Evolutionary conservation across 2,113 vertebrate species (phyloP).

Genomic region (Marcusenius ussheri): DNA sequence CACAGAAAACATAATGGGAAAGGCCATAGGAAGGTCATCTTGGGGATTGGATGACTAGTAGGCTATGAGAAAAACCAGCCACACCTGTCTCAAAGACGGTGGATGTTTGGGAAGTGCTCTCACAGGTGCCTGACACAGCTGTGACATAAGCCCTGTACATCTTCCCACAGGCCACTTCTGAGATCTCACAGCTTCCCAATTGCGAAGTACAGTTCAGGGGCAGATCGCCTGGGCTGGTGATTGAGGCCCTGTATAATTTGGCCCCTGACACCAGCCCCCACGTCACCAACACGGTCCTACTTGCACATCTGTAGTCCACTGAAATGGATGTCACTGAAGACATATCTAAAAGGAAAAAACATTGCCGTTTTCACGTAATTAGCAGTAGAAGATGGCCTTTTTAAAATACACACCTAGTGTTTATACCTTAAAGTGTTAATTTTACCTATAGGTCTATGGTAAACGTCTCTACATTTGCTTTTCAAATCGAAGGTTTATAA

Average conservation of each 20-base stretch:
- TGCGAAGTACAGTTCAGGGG: conserved; percentile 45
- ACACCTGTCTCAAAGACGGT: conserved; percentile 53
- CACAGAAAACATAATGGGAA: conserved; percentile 30
- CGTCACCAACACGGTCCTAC: conserved; percentile 35
- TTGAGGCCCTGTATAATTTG: conserved; percentile 44
- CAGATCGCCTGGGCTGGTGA: conserved; percentile 28
- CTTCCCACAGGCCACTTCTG: conserved; percentile 47
- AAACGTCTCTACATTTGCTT: neutral
- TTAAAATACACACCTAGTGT: neutral
- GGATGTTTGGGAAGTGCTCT: conserved; percentile 35
- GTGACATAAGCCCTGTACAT: conserved; percentile 45
- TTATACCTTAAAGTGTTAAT: neutral
- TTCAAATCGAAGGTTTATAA: neutral
- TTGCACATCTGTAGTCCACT: conserved; percentile 47
- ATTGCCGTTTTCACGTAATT: neutral
- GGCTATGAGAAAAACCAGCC: neutral
- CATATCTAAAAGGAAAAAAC: conserved; percentile 34
- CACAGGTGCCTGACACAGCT: conserved; percentile 44
- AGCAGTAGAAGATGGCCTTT: neutral
- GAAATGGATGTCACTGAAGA: conserved; percentile 42
- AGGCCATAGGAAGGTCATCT: conserved; percentile 20
- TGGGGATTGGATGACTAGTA: neutral
- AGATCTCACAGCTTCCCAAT: conserved; percentile 47
- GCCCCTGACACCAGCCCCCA: conserved; percentile 52
- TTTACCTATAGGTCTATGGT: neutral